Base-by-base conservation (phyloP, 1,140 invertebrate species). In the Meloidogyne floridensis region DNA sequence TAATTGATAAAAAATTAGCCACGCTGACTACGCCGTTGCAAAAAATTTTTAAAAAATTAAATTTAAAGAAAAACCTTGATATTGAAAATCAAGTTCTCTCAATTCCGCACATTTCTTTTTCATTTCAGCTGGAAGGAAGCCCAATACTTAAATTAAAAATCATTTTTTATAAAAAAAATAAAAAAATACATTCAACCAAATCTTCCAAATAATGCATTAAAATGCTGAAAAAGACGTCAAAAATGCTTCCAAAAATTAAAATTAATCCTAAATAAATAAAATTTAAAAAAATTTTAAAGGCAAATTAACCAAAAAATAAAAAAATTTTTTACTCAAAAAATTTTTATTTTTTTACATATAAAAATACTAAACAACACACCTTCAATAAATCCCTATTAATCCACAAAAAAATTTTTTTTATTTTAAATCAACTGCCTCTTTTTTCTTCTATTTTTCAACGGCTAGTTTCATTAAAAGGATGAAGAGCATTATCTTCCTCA, bases 131-230 rank as follows among this genome's bases (percentile, higher is more conserved):
- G 82, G 82, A 76, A 83, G 53, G 32, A 74, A 51, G 20, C 83
- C 82, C 10, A 83, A 70, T 20, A 69, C 82, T 83, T 3, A 83
- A 83, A 80, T 42, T 47, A 47, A 47, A 47, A 42, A 18, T 11
- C 18, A n/a, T 32, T 82, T 65, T 65, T 42, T 82, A 20, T 9
- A 20, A 32, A n/a, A 42, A 53, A 20, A 5, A 65, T 11, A 32
- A 80, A 20, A 2, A 65, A 65, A 76, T 76, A 83, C 82, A 84
- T 77, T 83, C 82, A 59, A 83, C 13, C 15, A 73, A n/a, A 72
- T 83, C 82, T 75, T 83, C 82, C 32, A 83, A 72, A 74, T 83
- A 83, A 75, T 83, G 83, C 82, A 83, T 83, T 56, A 72, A 43
- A 7, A 2, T 10, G 10, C 32, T 18, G 32, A n/a, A 15, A 76